Conservation (phyloP, 2,797 vertebrate genomes). For the Prionace glauca region DNA sequence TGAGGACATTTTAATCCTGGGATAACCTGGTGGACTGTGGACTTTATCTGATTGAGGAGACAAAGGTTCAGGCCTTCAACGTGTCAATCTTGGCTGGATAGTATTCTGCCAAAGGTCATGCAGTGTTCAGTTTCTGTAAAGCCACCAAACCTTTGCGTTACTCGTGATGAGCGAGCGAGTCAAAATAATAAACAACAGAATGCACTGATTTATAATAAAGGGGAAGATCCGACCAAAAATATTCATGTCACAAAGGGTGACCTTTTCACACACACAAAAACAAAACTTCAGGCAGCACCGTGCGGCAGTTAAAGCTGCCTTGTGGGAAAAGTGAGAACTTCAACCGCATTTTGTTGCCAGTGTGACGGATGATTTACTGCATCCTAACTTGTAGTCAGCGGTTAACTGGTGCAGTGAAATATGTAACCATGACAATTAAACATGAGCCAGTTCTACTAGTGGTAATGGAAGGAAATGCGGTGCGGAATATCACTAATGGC, state of each 20-base stretch:
- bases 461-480: background rate
- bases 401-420: background rate
- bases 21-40: background rate
- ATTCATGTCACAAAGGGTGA: background rate
- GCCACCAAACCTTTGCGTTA: background rate
- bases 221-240: background rate
- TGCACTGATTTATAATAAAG: background rate
- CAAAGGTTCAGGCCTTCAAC: background rate
- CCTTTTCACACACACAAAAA: background rate
- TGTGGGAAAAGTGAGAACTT: slow-evolving; percentile 16
- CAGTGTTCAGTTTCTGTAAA: background rate
- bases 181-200: background rate
- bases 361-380: background rate
- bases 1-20: background rate
- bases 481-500: background rate
- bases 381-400: background rate
- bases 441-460: background rate
- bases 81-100: background rate
- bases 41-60: background rate
- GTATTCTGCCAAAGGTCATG: background rate
- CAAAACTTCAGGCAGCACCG: background rate
- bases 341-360: background rate
- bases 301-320: slow-evolving; percentile 2
- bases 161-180: too few species aligned
- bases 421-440: background rate